These are phyloP conservation scores for Aotus griseimembra DNA, from an alignment of 2,797 vertebrate genomes.

Conservation along the genomic window DNA sequence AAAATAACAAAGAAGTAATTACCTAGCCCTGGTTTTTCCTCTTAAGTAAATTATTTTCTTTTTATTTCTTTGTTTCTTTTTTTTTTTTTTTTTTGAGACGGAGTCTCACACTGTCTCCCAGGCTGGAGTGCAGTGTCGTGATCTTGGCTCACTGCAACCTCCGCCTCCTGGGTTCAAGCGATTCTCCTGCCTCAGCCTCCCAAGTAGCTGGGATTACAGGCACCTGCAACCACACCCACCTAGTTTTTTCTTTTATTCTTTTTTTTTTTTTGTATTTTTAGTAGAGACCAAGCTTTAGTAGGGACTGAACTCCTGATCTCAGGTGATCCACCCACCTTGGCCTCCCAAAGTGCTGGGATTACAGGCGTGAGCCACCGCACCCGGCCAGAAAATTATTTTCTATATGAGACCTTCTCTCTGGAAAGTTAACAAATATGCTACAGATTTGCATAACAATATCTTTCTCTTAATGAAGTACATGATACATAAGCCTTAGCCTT, in stretches of 20 bases:
- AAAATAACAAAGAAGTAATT: conserved; percentile 45
- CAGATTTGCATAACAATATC: conserved; percentile 51
- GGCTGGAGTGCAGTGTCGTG: too few relatives aligned
- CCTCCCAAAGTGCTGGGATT: neutral
- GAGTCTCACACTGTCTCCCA: too few relatives aligned
- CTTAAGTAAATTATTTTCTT: conserved; percentile 16
- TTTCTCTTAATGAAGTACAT: conserved; percentile 5
- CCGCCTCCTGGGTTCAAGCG: too few relatives aligned
- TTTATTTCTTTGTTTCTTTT: neutral
- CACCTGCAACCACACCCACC: too few relatives aligned
- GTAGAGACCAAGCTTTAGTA: neutral
- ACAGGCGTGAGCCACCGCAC: neutral
- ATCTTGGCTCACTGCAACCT: too few relatives aligned
- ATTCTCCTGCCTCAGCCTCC: too few relatives aligned
- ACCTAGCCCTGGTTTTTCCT: conserved; percentile 16
- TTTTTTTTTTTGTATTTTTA: neutral
- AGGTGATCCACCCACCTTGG: neutral
- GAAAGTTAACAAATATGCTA: conserved; percentile 31
- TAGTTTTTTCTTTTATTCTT: too few relatives aligned
- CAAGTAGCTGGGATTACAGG: too few relatives aligned
- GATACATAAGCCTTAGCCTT: conserved; percentile 44
- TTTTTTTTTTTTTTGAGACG: neutral
- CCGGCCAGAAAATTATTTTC: neutral
- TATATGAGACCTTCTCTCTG: neutral
- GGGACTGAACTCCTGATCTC: neutral